Conservation (phyloP, 2,888 invertebrate species). For the Ernsta delagoae region DNA sequence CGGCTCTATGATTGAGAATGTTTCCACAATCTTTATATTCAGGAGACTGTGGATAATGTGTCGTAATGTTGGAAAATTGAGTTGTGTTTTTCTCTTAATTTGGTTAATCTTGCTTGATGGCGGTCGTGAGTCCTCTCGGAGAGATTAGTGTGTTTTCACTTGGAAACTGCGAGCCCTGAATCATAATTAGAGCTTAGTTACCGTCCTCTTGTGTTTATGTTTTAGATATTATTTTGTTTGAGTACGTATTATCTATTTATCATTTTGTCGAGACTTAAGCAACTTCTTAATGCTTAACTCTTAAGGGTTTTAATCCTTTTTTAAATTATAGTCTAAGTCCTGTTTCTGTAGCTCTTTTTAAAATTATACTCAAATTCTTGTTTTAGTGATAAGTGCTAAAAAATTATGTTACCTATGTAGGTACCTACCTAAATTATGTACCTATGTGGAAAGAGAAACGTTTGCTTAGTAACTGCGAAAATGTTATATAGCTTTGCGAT, state of each 20-base stretch:
- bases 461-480: no score
- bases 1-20: background rate
- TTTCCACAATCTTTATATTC: constrained; percentile 19
- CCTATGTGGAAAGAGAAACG: no score
- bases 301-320: no score
- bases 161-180: constrained; percentile 27
- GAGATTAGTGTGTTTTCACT: constrained; percentile 33
- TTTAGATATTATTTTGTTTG: background rate
- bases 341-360: no score
- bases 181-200: constrained; percentile 36
- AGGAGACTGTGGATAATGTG: constrained; percentile 23
- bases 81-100: constrained; percentile 32
- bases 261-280: no score
- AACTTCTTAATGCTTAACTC: no score
- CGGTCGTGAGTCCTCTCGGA: constrained; percentile 18
- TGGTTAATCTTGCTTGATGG: constrained; percentile 26
- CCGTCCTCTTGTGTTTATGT: constrained; percentile 22
- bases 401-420: no score
- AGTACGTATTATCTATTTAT: background rate
- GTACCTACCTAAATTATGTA: no score
- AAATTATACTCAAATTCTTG: no score
- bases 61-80: constrained; percentile 24
- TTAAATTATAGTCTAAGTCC: no score
- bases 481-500: no score
- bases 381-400: no score